Evolutionary conservation across 2,113 vertebrate genomes (phyloP), one percentile per base, ranked within the genome.

Genomic region (Desmodus rotundus): DNA sequence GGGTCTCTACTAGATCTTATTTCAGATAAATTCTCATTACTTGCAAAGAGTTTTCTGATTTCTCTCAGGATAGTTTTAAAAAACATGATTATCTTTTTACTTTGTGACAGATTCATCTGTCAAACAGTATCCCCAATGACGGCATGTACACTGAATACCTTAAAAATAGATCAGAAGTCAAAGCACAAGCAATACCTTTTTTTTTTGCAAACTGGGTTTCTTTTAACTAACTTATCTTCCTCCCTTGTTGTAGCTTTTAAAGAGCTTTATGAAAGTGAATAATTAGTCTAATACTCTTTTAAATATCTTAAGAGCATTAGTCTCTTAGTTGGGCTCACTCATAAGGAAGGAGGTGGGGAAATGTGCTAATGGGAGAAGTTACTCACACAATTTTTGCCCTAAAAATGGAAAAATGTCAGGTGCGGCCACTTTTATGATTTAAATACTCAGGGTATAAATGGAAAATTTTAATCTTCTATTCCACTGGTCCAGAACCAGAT

Each of bases 1-100:
- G 65, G 73, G 10, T 16, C 82, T 97, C 77, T 95, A 36, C 41
- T 90, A 96, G 91, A 91, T 96, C 41, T 91, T 97, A 56, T 97
- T 98, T 96, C 54, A 97, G 94, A 91, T 93, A 95, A 96, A 97
- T 96, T 12, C 26, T 36, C 28, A 43, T 96, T 85, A 70, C 93
- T 96, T 96, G 73, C 28, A 63, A 38, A 50, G 31, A 77, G 83
- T 82, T 80, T 96, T 96, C 72, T 80, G 24, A 89, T 97, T 54
- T 14, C 0, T 81, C 19, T 95, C 94, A 77, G 87, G 58, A 93
- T 94, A 86, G 43, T 95, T 98, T 93, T 68, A 28, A 76, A 92
- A 97, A 97, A 83, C 67, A 89, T 33, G 82, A 92, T 96, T 93
- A 89, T 77, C 58, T 98, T 96, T 93, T 65, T 74, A 96, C 87